Percentiles rank a stretch among this genome's conserved stretches.
Conservation (phyloP, 2,797 vertebrate genomes). For the Manis crassicaudata region DNA sequence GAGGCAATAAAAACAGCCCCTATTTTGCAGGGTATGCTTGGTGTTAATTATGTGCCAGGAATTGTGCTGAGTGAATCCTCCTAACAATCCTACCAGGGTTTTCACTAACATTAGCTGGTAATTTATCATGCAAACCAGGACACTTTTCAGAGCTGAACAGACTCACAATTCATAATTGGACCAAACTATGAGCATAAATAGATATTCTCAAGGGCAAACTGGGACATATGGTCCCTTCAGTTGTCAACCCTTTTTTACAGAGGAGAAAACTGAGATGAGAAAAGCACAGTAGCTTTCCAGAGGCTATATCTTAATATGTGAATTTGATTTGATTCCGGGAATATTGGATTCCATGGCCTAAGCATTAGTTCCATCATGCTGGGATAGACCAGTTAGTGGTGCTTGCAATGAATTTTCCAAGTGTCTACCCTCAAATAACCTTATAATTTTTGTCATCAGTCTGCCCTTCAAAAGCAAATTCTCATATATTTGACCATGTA, state of each 20-base stretch:
- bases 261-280: conserved; percentile 7
- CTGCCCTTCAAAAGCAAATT: conserved; percentile 55
- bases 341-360: not conserved
- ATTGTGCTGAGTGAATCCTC: not conserved
- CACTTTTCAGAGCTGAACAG: not conserved
- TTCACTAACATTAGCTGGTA: conserved; percentile 1
- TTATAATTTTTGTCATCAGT: not conserved
- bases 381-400: not conserved
- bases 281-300: not conserved
- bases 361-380: not conserved
- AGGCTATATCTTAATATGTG: not conserved
- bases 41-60: not conserved
- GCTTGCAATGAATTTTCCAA: not conserved
- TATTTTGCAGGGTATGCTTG: not conserved
- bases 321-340: not conserved
- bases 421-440: not conserved
- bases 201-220: not conserved
- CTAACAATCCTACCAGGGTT: not conserved
- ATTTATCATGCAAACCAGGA: conserved; percentile 3
- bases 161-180: conserved; percentile 54
- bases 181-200: conserved; percentile 23
- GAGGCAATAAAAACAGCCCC: not conserved
- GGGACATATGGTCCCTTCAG: not conserved
- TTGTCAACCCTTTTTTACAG: conserved; percentile 17
- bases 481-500: not conserved